These are phyloP conservation scores for Meles meles DNA, from an alignment of 2,113 vertebrate genomes.

Conservation along the genomic window DNA sequence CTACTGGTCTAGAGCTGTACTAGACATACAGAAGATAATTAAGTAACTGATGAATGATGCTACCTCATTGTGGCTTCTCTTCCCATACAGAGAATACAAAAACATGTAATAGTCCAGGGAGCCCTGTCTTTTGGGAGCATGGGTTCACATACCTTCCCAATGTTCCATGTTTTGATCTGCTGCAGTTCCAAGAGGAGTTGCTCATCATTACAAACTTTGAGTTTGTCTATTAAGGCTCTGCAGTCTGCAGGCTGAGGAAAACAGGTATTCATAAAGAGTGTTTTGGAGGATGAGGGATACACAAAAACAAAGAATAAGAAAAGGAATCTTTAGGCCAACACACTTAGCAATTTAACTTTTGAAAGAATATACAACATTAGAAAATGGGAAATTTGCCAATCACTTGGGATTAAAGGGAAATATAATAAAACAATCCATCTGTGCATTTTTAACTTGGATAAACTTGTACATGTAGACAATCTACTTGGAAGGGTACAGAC, in stretches of 20 bases:
- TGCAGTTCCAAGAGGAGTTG: conserved; percentile 94
- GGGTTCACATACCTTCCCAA: conserved; percentile 89
- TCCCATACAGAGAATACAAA: conserved; percentile 2
- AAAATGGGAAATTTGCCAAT: conserved; percentile 6
- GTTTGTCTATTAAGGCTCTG: conserved; percentile 95
- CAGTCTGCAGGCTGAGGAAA: conserved; percentile 91
- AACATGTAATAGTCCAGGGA: not conserved
- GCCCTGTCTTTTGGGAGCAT: not conserved
- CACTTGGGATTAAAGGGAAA: conserved; percentile 22
- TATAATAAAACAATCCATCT: conserved; percentile 3
- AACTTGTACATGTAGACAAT: not conserved
- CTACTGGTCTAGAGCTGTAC: not conserved
- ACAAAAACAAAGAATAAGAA: not conserved
- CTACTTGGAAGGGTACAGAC: not conserved
- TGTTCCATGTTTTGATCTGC: conserved; percentile 98
- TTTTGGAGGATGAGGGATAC: not conserved
- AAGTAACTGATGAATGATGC: not conserved
- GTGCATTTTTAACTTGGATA: not conserved
- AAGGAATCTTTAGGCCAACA: conserved; percentile 1
- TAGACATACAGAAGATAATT: not conserved
- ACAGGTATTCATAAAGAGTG: not conserved
- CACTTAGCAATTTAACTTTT: conserved; percentile 14
- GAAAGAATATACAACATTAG: not conserved
- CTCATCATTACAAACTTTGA: conserved; percentile 93
- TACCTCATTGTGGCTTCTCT: not conserved